Evolutionary conservation across 2,888 invertebrate species (phyloP), one percentile per base, ranked within the genome.

Genomic region (Nycteola revayana): DNA sequence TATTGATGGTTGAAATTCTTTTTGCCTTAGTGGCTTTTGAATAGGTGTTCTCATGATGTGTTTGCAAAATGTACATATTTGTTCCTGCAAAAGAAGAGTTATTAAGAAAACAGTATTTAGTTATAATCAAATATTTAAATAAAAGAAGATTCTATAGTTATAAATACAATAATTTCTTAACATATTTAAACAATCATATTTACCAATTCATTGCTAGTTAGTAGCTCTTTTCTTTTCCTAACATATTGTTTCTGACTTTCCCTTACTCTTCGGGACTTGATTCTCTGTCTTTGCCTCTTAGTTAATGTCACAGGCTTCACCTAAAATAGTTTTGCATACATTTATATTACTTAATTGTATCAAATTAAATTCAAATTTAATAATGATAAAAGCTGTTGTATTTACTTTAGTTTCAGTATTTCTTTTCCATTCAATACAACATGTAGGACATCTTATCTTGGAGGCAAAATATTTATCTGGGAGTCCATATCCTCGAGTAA

Each of bases 381-480:
- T 14, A 14, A 14, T 14, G 5, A 3, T 14, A 14, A 31, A 28
- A 9, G 23, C 4, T 8, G 6, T 21, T 18, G 7, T 21, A 7
- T 52, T 55, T 66, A 86, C 86, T 49, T 69, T 75, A 4, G 62
- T 53, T 22, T 61, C 45, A 9, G 70, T 65, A 18, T 61, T 52
- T 22, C 53, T 70, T 7, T 43, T 65, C 84, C 84, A 85, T 43
- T 83, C 79, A 29, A 75, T 47, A 35, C 74, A 79, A 46, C 87
- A 88, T 25, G 59, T 62, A 4, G 74, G 61, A 48, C 88, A 88
- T 52, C 83, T 68, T 7, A 55, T 49, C 50, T 68, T 58, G 0
- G 56, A 25, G 1, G 83, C 80, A 58, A 86, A 86, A 20, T 75
- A 64, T 43, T 77, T 79, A 2, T 67, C 59, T 2, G 84, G 84